phyloP scores from a whole-genome alignment of 1,140 invertebrate genomes.

The Drosophila funebris region DNA sequence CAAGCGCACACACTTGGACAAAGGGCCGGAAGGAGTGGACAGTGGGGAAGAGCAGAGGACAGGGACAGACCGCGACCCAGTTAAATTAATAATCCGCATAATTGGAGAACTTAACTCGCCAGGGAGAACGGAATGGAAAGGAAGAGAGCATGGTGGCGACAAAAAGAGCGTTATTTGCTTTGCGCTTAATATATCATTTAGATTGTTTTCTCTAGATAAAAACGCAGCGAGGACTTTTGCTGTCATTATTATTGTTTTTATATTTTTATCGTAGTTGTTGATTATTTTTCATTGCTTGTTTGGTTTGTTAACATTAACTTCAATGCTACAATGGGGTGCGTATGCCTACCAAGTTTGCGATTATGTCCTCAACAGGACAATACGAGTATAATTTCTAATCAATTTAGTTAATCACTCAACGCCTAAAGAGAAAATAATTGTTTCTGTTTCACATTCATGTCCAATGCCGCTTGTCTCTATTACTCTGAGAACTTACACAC shows the following conservation, averaged over 20 bases:
- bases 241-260: slow-evolving; percentile 68
- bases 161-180: slow-evolving; percentile 82
- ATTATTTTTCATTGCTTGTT: slow-evolving; percentile 38
- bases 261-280: slow-evolving; percentile 16
- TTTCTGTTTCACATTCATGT: slow-evolving; percentile 70
- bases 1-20: slow-evolving; percentile 9
- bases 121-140: slow-evolving; percentile 22
- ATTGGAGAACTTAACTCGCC: slow-evolving; percentile 80
- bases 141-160: slow-evolving; percentile 55
- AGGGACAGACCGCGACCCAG: slow-evolving; percentile 54
- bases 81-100: slow-evolving; percentile 84
- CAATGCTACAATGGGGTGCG: slow-evolving; percentile 31
- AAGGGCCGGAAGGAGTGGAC: background rate
- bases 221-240: slow-evolving; percentile 67
- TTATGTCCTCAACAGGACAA: slow-evolving; percentile 38
- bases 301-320: slow-evolving; percentile 36
- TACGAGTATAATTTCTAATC: slow-evolving; percentile 41
- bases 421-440: slow-evolving; percentile 72
- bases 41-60: background rate
- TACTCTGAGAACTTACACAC: slow-evolving; percentile 61
- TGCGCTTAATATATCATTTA: slow-evolving; percentile 84
- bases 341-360: slow-evolving; percentile 46
- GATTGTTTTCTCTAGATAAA: slow-evolving; percentile 79
- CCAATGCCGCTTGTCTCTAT: slow-evolving; percentile 24
- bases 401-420: slow-evolving; percentile 37